Evolutionary conservation across 2,888 invertebrate genomes (phyloP).

Genomic region (Andrena camellia): DNA sequence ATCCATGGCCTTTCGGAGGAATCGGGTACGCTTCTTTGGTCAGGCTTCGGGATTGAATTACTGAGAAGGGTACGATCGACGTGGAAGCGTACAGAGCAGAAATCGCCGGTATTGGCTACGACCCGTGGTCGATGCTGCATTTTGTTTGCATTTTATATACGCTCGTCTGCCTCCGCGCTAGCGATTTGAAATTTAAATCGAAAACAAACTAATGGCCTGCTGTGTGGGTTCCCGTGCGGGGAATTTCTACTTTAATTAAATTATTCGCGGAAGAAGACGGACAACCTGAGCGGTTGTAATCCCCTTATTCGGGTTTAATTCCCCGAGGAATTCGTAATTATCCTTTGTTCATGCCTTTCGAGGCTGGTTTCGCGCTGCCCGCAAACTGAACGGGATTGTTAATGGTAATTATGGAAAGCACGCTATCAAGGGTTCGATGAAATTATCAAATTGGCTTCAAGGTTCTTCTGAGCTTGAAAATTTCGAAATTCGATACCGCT

Average conservation of each 20-base stretch:
- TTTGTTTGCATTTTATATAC: constrained; percentile 36
- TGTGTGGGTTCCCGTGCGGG: constrained; percentile 3
- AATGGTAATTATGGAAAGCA: background rate
- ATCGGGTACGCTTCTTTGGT: background rate
- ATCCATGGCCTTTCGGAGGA: background rate
- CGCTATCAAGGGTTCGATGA: background rate
- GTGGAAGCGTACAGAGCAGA: constrained; percentile 5
- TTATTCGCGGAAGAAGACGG: constrained; percentile 47
- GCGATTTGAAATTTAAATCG: constrained; percentile 59
- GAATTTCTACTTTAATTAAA: constrained; percentile 55
- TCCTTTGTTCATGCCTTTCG: constrained; percentile 7
- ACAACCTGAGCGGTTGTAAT: constrained; percentile 40
- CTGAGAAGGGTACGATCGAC: background rate
- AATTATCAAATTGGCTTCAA: too few relatives aligned
- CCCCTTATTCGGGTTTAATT: constrained; percentile 54
- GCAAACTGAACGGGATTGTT: background rate
- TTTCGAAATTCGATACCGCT: too few relatives aligned
- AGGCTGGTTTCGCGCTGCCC: background rate
- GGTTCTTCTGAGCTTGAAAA: too few relatives aligned
- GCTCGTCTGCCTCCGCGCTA: constrained; percentile 7
- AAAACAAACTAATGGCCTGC: constrained; percentile 46
- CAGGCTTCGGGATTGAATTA: background rate
- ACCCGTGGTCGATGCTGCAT: constrained; percentile 9
- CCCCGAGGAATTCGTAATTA: constrained; percentile 53
- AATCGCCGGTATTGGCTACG: constrained; percentile 23